Percentiles rank a stretch among this genome's conserved stretches.
phyloP scores from a whole-genome alignment of 2,113 vertebrate species.

The Orientallactaga bullata region DNA sequence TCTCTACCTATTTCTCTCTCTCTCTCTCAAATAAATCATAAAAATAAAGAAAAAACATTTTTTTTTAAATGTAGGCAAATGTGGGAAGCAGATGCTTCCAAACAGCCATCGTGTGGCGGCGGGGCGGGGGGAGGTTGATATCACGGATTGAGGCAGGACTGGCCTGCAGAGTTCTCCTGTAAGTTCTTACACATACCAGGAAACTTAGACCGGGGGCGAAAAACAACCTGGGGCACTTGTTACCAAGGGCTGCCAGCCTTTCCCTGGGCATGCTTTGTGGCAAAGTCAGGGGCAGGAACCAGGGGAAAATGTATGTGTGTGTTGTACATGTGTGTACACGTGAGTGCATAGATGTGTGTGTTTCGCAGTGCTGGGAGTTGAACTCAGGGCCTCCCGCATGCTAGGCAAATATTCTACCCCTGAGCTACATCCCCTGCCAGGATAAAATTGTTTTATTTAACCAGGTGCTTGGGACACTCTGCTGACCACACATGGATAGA shows the following conservation, averaged over 20 bases:
- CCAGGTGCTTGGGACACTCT: neutral
- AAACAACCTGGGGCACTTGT: neutral
- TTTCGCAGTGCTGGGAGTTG: neutral
- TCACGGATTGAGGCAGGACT: neutral
- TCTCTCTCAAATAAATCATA: no score
- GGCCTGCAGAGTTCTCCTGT: no score
- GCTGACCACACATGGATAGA: neutral
- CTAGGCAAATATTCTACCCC: neutral
- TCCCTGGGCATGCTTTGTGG: neutral
- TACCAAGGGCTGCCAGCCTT: neutral
- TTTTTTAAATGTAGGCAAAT: no score
- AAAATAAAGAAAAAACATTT: no score
- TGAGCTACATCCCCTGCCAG: neutral
- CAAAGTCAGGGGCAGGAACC: neutral
- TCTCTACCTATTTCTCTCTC: no score
- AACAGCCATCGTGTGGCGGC: no score
- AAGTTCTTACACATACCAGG: neutral
- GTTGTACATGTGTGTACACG: no score
- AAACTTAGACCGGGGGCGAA: neutral
- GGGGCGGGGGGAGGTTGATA: fast-evolving
- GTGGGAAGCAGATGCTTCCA: neutral
- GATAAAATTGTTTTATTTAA: neutral
- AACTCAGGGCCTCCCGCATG: neutral
- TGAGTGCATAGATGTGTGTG: neutral
- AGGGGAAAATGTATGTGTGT: neutral